Evolutionary conservation across 2,888 invertebrate species (phyloP), one percentile per base, ranked within the genome.

Genomic region (Corbicula japonica): DNA sequence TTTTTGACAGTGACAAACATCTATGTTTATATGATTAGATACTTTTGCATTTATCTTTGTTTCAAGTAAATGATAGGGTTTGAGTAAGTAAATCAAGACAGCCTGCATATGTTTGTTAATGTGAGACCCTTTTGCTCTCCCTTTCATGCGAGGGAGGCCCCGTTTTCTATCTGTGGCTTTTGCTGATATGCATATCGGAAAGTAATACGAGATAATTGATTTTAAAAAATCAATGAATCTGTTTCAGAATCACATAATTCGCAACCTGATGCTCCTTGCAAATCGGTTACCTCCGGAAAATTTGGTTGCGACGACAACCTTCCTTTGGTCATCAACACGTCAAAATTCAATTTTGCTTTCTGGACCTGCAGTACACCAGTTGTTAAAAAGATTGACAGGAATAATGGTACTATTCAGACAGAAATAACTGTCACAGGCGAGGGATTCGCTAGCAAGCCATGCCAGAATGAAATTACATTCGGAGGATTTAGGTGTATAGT

Each of bases 391-490:
- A 54, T 88, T 10, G 73, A 73, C 56, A 50, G 23, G 5, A 78
- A 46, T 26, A 86, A 83, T 23, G 89, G 87, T 15, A 86, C 87
- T 30, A 68, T 83, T 0, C 44, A 73, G 32, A 84, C 87, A 8
- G 71, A n/a, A 18, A 77, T 89, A 21, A 77, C 78, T 6, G 58
- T 87, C 44, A 58, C 70, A 8, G 89, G 89, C 5, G 70, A 77
- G 1, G 87, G 87, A 4, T 82, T 89, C 28, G 81, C 87, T 8
- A 46, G 70, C 0, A 62, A 69, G 1, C 56, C 54, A 1, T 89
- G 89, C 68, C 85, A 86, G 54, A 88, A 89, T 71, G 88, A 89
- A 68, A 73, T 89, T 23, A 72, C 38, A 0, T 78, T 87, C 50
- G 87, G 83, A 0, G 72, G 71, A 48, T 63, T 61, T 26, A 54